Evolutionary conservation across 2,797 vertebrate genomes (phyloP).

Genomic region (Thamnophis elegans): DNA sequence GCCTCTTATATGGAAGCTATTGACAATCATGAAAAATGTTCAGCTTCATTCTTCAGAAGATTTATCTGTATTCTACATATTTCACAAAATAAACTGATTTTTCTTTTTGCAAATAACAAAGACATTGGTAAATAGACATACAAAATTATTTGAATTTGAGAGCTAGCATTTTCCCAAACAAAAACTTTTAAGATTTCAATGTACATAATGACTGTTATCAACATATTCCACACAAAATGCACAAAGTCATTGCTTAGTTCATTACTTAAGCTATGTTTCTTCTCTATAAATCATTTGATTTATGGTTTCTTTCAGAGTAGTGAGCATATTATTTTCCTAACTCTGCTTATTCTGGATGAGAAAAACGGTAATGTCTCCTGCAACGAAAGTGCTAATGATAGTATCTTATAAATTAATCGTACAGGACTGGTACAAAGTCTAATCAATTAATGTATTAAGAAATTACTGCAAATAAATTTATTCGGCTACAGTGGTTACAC

Average conservation of each 20-base stretch:
- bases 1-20: not conserved
- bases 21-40: not conserved
- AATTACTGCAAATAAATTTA: not conserved
- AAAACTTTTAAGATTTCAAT: not conserved
- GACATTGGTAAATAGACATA: not conserved
- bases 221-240: not conserved
- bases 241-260: not conserved
- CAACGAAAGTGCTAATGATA: not conserved
- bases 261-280: not conserved
- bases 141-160: not conserved
- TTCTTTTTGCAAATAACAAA: not conserved
- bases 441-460: not conserved
- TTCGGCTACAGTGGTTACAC: not conserved
- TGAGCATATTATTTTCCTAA: not conserved
- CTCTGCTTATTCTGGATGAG: not conserved
- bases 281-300: not conserved
- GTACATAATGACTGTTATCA: not conserved
- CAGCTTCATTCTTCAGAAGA: not conserved
- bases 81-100: not conserved
- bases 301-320: not conserved
- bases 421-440: slow-evolving; percentile 2
- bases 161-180: not conserved
- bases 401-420: not conserved
- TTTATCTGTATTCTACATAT: not conserved
- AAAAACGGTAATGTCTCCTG: not conserved